A percentile compares a stretch with the other conserved stretches of the same genome.
phyloP scores from a whole-genome alignment of 2,113 vertebrate genomes.

The Lipophrys pholis region DNA sequence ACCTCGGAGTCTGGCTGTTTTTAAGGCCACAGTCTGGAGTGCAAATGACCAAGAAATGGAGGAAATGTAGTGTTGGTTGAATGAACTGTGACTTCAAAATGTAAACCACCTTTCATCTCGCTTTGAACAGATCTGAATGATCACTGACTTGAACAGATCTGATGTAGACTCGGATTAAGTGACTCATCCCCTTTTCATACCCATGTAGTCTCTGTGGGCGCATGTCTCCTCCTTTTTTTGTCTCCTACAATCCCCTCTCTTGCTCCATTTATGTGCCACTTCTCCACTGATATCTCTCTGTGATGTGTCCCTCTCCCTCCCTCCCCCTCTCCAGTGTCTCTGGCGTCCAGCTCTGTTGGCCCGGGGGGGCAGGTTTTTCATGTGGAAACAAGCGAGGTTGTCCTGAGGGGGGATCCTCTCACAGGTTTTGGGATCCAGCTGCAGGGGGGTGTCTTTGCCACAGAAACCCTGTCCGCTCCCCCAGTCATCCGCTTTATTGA shows the following conservation, averaged over 20 bases:
- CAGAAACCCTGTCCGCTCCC: slow-evolving; percentile 92
- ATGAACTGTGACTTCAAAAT: slow-evolving; percentile 14
- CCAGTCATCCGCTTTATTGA: slow-evolving; percentile 95
- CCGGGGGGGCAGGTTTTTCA: slow-evolving; percentile 96
- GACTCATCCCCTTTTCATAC: slow-evolving; percentile 54
- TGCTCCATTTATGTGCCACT: slow-evolving; percentile 44
- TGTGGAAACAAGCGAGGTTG: slow-evolving; percentile 91
- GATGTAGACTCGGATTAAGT: slow-evolving; percentile 48
- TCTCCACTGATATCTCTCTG: slow-evolving; percentile 38
- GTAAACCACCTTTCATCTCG: slow-evolving; percentile 10
- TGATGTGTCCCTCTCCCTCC: slow-evolving; percentile 25
- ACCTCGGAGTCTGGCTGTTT: no score
- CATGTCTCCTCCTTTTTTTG: slow-evolving; percentile 31
- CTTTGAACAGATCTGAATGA: slow-evolving; percentile 46
- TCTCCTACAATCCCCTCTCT: slow-evolving; percentile 36
- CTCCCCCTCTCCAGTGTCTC: slow-evolving; percentile 85
- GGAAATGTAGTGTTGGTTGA: background rate
- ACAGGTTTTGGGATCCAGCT: slow-evolving; percentile 97
- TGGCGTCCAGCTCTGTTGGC: slow-evolving; percentile 94
- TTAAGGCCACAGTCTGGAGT: no score
- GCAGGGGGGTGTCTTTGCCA: slow-evolving; percentile 97
- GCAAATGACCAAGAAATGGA: no score
- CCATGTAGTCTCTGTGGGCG: slow-evolving; percentile 38
- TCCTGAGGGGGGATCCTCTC: slow-evolving; percentile 94
- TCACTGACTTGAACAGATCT: slow-evolving; percentile 41